A percentile compares a stretch with the other conserved stretches of the same genome.
Evolutionary conservation across 53 echinoderm and acorn worm species (phyloP).

Genomic region (Stichopus horrens): DNA sequence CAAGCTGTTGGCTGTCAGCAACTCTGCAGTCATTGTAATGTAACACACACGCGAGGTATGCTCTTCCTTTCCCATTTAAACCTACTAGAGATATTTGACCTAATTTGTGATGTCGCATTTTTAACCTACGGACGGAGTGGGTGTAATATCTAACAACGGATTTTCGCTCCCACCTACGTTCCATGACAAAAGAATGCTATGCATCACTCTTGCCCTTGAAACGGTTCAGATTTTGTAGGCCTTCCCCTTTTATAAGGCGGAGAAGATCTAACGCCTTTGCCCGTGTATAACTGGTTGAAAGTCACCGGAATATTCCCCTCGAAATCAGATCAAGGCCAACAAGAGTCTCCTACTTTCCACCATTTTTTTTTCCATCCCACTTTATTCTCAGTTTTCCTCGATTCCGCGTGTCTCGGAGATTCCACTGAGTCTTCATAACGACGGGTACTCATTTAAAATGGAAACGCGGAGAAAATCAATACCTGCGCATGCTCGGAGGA

Average conservation of each 20-base stretch:
- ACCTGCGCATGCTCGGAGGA: conserved; percentile 18
- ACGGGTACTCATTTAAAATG: conserved; percentile 17
- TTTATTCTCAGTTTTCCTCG: too few species aligned
- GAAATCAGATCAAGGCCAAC: conserved; percentile 10
- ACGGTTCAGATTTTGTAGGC: neutral
- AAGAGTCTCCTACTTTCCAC: neutral
- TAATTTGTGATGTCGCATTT: neutral
- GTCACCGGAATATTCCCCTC: neutral
- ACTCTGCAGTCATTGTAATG: neutral
- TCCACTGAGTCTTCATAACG: neutral
- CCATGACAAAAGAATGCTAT: neutral
- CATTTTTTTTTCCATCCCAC: neutral
- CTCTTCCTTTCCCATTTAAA: neutral
- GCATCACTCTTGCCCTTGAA: neutral
- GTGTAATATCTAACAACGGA: neutral
- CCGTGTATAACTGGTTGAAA: neutral
- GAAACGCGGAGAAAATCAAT: conserved; percentile 27
- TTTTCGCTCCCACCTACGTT: neutral
- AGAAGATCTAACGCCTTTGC: neutral
- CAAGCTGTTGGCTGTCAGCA: neutral
- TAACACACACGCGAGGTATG: neutral
- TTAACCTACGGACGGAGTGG: neutral
- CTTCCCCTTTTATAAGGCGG: too few species aligned
- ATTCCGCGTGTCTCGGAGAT: neutral
- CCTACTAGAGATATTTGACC: neutral